These are phyloP conservation scores for Alitta virens DNA, from an alignment of 2,888 invertebrate species.

Conservation along the genomic window DNA sequence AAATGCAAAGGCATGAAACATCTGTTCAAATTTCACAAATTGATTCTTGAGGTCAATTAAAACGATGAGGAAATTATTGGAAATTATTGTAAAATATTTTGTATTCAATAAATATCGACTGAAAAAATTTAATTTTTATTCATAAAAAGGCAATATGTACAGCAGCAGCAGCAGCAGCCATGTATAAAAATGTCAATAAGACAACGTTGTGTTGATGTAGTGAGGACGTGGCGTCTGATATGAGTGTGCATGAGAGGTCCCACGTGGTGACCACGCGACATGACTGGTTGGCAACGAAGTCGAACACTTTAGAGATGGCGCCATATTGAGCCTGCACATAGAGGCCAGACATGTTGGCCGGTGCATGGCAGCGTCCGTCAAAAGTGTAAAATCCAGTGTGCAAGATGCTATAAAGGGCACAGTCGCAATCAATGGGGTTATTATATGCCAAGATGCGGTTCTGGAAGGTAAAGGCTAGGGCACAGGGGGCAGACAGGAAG, in stretches of 20 bases:
- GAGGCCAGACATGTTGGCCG: background rate
- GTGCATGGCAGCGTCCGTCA: background rate
- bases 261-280: background rate
- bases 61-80: no score
- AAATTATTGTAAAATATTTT: no score
- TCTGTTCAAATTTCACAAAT: no score
- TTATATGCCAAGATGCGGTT: background rate
- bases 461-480: background rate
- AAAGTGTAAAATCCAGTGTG: background rate
- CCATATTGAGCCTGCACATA: background rate
- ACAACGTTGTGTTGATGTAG: no score
- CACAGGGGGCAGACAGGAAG: background rate
- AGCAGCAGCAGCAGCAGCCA: no score
- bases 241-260: background rate
- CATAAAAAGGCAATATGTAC: no score
- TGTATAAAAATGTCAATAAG: no score
- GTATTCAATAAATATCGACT: no score
- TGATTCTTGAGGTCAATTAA: no score
- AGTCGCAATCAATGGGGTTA: background rate
- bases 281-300: background rate
- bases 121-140: no score
- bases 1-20: no score
- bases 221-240: no score
- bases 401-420: background rate
- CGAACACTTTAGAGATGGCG: background rate